phyloP scores from a whole-genome alignment of 2,797 vertebrate genomes.

The Eulemur albifrons region DNA sequence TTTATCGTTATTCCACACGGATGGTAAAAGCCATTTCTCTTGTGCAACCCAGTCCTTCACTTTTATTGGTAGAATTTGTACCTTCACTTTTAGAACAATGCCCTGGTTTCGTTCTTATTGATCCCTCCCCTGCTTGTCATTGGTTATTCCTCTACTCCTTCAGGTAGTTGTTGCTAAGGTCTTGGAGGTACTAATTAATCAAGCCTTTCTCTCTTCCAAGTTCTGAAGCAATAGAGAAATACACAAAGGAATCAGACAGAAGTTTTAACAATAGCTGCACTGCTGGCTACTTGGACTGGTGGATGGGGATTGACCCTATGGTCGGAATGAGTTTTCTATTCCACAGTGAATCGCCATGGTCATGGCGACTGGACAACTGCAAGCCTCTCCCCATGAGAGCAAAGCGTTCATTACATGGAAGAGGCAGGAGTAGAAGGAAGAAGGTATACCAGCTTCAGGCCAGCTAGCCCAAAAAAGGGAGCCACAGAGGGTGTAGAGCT shows the following conservation, averaged over 20 bases:
- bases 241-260: background rate
- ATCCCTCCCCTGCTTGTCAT: background rate
- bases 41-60: background rate
- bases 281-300: background rate
- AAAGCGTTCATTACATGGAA: background rate
- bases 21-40: background rate
- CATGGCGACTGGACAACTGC: background rate
- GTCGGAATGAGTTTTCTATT: background rate
- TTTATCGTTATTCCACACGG: background rate
- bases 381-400: background rate
- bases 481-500: background rate
- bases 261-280: background rate
- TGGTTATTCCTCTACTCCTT: slow-evolving; percentile 18
- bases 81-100: background rate
- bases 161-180: background rate
- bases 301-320: background rate
- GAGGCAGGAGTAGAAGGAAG: background rate
- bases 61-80: background rate
- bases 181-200: background rate
- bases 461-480: background rate
- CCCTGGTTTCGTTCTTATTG: background rate
- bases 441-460: background rate
- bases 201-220: background rate
- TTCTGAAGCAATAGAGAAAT: slow-evolving; percentile 17
- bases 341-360: background rate